Base-by-base conservation (phyloP, 2,113 vertebrate genomes). In the Raphicerus campestris region DNA sequence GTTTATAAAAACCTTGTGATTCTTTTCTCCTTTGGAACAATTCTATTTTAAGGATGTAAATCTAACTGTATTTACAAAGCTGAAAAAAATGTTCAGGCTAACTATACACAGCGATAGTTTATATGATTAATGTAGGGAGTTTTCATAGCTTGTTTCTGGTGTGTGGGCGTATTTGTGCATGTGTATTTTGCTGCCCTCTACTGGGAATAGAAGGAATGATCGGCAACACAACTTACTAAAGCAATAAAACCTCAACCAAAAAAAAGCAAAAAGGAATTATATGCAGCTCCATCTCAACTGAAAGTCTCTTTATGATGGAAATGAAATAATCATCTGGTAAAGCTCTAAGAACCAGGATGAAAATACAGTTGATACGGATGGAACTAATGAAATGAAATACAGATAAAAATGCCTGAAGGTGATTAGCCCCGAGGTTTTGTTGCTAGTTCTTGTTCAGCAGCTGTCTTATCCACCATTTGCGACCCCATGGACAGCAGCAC, bases 101-200 rank as follows among this genome's bases (percentile, higher is more conserved):
- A 92, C 66, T 73, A 39, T 61, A 28, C 16, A 61, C 2, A 75
- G n/a, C 4, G 9, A 63, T 26, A 63, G 51, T 45, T 51, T 35
- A 49, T 32, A 58, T 49, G 47, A 92, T 80, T 82, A 83, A 70
- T 84, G 24, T 15, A 80, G 53, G 14, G 80, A n/a, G 1, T 66
- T n/a, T 39, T 39, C 30, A 8, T 7, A 11, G 10, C n/a, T n/a
- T n/a, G n/a, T 55, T 35, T 55, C 1, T 66, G 35, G 9, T 39
- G 16, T 19, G 13, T 2, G 30, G 0, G 6, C 26, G 6, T 42
- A 2, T 9, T 24, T 42, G 30, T 20, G 14, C 14, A 2, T 30
- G 17, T 87, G 39, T 75, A 11, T 90, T 96, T 93, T 97, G 94
- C 97, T 97, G 97, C 96, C 96, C 93, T 91, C 98, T 98, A 63